Conservation (phyloP, 2,797 vertebrate species). For the Gastrophryne carolinensis region DNA sequence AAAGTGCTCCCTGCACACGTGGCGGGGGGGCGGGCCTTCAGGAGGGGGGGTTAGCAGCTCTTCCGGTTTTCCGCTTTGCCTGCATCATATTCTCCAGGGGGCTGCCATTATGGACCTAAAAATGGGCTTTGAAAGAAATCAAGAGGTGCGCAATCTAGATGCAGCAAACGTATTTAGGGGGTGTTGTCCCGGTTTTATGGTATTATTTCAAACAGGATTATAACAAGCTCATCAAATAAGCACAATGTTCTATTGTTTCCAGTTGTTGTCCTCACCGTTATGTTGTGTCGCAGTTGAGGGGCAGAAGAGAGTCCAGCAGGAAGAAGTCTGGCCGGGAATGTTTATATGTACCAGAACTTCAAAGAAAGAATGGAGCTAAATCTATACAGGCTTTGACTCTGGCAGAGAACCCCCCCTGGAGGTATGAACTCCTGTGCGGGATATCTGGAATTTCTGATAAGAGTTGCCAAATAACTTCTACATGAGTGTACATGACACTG, state of each 20-base stretch:
- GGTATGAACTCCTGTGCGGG: neutral
- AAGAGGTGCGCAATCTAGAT: too few species aligned
- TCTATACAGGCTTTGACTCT: neutral
- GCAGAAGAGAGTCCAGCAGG: constrained; percentile 15
- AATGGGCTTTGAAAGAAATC: too few species aligned
- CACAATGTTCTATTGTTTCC: neutral
- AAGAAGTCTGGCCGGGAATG: constrained; percentile 2
- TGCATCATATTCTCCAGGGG: too few species aligned
- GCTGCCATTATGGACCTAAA: too few species aligned
- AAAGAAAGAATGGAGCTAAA: neutral
- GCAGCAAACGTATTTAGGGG: too few species aligned
- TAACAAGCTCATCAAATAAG: neutral
- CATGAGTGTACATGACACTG: neutral
- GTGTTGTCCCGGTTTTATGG: too few species aligned
- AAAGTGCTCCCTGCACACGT: too few species aligned
- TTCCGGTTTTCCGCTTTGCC: too few species aligned
- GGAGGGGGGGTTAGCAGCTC: too few species aligned
- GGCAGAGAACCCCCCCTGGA: constrained; percentile 1
- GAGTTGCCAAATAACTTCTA: constrained; percentile 13
- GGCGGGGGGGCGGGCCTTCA: too few species aligned
- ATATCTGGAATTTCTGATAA: constrained; percentile 33
- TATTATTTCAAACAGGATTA: too few species aligned
- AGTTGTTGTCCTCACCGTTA: neutral
- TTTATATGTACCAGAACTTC: constrained; percentile 19
- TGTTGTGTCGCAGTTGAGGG: neutral